phyloP scores from a whole-genome alignment of 1,140 invertebrate species.

The Palaemon carinicauda region DNA sequence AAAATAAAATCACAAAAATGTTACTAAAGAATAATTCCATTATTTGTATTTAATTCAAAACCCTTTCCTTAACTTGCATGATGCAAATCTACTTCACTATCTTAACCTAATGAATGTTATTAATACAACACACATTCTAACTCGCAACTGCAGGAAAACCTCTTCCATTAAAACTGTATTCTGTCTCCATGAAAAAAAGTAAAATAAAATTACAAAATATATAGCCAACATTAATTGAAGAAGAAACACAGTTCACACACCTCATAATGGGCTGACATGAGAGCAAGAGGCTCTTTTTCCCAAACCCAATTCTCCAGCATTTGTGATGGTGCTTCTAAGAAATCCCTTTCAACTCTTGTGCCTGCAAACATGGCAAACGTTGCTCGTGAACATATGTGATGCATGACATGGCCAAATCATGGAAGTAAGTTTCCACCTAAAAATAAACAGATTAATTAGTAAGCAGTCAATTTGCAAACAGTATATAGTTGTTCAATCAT shows the following conservation, averaged over 20 bases:
- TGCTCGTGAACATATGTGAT: slow-evolving; percentile 68
- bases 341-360: slow-evolving; percentile 69
- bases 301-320: slow-evolving; percentile 73
- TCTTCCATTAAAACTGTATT: too few relatives aligned
- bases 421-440: slow-evolving; percentile 69
- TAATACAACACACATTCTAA: too few relatives aligned
- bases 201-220: slow-evolving; percentile 20
- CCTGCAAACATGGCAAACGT: slow-evolving; percentile 67
- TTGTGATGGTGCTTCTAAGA: slow-evolving; percentile 71
- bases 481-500: neutral
- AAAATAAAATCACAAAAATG: too few relatives aligned
- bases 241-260: slow-evolving; percentile 38
- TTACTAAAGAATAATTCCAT: too few relatives aligned
- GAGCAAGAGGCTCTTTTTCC: slow-evolving; percentile 67
- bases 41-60: too few relatives aligned
- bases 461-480: neutral
- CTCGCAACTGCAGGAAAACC: too few relatives aligned
- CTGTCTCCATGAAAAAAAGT: too few relatives aligned
- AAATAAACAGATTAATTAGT: neutral
- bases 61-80: too few relatives aligned
- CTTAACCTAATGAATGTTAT: too few relatives aligned
- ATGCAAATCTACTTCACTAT: too few relatives aligned
- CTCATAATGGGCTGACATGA: slow-evolving; percentile 69
- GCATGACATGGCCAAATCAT: slow-evolving; percentile 73
- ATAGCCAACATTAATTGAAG: neutral